A percentile compares a stretch with the other conserved stretches of the same genome.
Evolutionary conservation across 2,113 vertebrate species (phyloP).

Genomic region (Girardinichthys multiradiatus): DNA sequence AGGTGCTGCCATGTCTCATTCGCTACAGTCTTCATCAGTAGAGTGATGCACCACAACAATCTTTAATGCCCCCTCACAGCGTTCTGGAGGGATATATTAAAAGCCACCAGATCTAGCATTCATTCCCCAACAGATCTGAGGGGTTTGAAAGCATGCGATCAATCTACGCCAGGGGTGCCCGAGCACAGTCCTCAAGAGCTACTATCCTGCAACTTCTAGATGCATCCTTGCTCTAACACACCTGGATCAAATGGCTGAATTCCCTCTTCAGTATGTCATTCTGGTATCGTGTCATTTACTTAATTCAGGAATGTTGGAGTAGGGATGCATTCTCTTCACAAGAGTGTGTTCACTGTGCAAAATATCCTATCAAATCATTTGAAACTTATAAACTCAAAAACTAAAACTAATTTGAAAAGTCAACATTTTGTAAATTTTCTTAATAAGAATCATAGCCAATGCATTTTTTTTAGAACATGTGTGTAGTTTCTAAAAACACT

Average conservation of each 20-base stretch:
- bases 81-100: neutral
- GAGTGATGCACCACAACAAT: neutral
- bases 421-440: neutral
- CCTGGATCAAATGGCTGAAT: neutral
- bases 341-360: neutral
- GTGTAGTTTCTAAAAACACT: neutral
- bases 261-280: neutral
- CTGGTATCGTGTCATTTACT: neutral
- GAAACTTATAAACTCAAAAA: neutral
- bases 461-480: neutral
- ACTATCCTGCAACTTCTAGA: neutral
- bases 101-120: neutral
- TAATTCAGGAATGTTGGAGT: neutral
- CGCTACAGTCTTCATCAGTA: neutral
- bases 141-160: neutral
- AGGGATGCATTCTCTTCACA: neutral
- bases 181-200: no score
- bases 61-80: neutral
- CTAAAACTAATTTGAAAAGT: neutral
- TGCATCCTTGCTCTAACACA: neutral
- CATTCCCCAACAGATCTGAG: neutral
- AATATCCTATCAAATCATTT: neutral
- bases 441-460: neutral
- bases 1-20: no score
- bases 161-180: neutral